These are phyloP conservation scores for Drosophila pachea DNA, from an alignment of 1,140 invertebrate species.

Conservation along the genomic window DNA sequence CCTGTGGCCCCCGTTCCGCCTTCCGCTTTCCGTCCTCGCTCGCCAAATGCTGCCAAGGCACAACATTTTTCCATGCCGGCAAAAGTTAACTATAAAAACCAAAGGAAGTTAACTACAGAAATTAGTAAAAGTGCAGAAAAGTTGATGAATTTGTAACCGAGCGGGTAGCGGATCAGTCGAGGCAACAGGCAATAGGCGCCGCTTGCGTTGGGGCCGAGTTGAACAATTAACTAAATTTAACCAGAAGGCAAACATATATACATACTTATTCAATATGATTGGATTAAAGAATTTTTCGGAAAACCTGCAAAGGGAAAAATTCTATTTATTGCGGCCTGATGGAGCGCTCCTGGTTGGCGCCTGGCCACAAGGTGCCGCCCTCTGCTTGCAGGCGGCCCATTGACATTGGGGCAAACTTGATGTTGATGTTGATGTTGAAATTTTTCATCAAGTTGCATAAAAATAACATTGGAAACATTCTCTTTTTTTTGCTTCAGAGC, in stretches of 20 bases:
- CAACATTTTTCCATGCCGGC: conserved; percentile 76
- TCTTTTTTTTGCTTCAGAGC: conserved; percentile 19
- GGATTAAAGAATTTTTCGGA: no score
- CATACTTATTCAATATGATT: no score
- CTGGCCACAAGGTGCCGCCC: conserved; percentile 55
- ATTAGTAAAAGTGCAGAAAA: conserved; percentile 78
- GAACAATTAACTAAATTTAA: background rate
- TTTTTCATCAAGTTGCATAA: conserved; percentile 77
- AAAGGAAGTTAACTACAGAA: conserved; percentile 78
- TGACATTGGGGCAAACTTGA: conserved; percentile 76
- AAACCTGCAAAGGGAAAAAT: no score
- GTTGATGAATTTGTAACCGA: conserved; percentile 71
- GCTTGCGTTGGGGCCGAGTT: background rate
- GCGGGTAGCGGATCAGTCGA: conserved; percentile 20
- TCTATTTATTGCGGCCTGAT: no score
- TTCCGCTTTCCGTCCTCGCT: background rate
- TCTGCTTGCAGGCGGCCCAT: conserved; percentile 61
- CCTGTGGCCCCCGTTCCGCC: conserved; percentile 10
- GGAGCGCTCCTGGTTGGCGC: conserved; percentile 39
- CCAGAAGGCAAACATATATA: no score
- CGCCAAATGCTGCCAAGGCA: conserved; percentile 62
- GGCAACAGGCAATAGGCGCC: conserved; percentile 3
- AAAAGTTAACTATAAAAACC: conserved; percentile 78
- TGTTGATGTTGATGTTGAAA: conserved; percentile 78
- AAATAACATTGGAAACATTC: conserved; percentile 66